Conservation (phyloP, 2,888 invertebrate genomes). For the Synergus japonicus region DNA sequence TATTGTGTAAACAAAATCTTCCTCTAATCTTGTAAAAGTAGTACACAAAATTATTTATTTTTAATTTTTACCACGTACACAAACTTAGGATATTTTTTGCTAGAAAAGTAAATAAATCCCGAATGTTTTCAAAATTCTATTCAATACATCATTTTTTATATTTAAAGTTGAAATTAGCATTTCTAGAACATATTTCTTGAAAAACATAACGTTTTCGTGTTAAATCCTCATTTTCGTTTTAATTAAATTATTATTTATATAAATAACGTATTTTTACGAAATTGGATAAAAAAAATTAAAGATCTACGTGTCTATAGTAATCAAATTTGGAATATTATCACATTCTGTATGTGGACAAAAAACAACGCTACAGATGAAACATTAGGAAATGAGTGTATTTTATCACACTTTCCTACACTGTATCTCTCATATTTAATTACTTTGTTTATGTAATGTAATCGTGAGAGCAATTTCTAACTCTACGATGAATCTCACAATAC, state of each 20-base stretch:
- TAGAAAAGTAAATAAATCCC: too few relatives aligned
- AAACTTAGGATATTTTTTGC: too few relatives aligned
- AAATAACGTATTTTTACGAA: neutral
- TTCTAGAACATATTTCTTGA: neutral
- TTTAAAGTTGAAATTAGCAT: too few relatives aligned
- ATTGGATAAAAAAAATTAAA: neutral
- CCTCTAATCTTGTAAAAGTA: neutral
- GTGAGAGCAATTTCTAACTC: constrained; percentile 24
- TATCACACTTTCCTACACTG: constrained; percentile 8
- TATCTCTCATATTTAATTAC: constrained; percentile 26
- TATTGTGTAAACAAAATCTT: neutral
- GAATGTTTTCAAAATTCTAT: too few relatives aligned
- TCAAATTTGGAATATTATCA: neutral
- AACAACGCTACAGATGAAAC: neutral
- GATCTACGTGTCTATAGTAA: neutral
- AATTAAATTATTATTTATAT: neutral
- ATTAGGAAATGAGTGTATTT: constrained; percentile 29
- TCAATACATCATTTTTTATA: too few relatives aligned
- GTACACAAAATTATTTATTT: too few relatives aligned
- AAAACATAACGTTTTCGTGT: neutral
- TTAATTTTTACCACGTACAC: too few relatives aligned
- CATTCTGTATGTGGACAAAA: neutral
- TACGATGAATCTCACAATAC: constrained; percentile 22
- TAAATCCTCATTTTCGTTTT: neutral
- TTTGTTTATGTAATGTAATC: constrained; percentile 33